Evolutionary conservation across 2,888 invertebrate species (phyloP), one percentile per base, ranked within the genome.

Genomic region (Embidobia sp.): DNA sequence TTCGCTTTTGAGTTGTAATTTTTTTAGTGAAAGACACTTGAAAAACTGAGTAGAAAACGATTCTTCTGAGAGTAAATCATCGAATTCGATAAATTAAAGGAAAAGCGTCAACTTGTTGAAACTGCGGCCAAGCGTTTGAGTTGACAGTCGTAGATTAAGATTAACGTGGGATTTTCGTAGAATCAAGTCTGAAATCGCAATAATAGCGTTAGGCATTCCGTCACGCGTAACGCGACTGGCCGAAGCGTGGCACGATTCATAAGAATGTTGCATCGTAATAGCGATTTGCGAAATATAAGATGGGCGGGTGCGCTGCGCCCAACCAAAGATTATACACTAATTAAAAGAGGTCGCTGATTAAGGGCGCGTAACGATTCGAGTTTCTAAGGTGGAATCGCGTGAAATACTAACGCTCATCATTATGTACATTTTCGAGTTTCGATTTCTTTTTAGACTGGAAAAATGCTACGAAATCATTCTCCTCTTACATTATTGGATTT

Each of bases 201-300:
- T 53, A 75, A 59, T 42, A 72, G 63, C 27, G 51, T 48, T 44
- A 55, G 59, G 73, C 73, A 76, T 79, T 79, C 69, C 61, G 69
- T 66, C 51, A 77, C 67, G 76, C 79, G 77, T 75, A 79, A 72
- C 74, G 67, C 59, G 70, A 74, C 74, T 77, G 63, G 63, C 70
- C 72, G 70, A 74, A 74, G 77, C 77, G 70, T 74, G 73, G 79
- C 74, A 70, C 77, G 70, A 66, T 70, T 72, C 74, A 74, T 77
- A 77, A 73, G 77, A 77, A 77, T 79, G 79, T 77, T 79, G 74
- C 79, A 74, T 79, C 74, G 79, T 75, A 79, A 79, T 77, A 75
- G 57, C 57, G 66, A 70, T 77, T 79, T 79, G 79, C 79, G 79
- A 79, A 79, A 79, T 73, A 69, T 53, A 48, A 73, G 69, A 76